Conservation (phyloP, 2,797 vertebrate genomes). For the Chloroceryle inda region DNA sequence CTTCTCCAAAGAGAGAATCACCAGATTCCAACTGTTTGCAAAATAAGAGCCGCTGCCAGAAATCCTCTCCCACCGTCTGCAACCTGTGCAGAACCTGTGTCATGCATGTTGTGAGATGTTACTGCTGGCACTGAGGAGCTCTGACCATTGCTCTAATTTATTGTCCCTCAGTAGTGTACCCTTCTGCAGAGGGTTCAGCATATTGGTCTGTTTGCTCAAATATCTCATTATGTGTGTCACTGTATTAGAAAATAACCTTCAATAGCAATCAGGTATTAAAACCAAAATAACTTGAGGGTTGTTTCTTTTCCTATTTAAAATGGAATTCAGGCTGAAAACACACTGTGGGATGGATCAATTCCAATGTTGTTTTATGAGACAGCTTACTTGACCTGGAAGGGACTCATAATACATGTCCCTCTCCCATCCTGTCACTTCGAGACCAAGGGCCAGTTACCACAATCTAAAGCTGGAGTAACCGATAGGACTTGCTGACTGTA, state of each 20-base stretch:
- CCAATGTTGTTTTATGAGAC: background rate
- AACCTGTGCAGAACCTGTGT: background rate
- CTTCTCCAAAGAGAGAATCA: constrained; percentile 62
- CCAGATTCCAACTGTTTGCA: constrained; percentile 72
- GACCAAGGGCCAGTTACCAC: background rate
- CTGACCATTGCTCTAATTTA: background rate
- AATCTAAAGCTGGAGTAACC: background rate
- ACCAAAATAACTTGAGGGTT: background rate
- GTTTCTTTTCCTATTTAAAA: background rate
- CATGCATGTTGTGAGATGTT: background rate
- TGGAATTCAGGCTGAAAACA: background rate
- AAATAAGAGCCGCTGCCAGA: background rate
- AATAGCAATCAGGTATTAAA: background rate
- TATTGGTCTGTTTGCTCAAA: background rate
- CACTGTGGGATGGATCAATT: background rate
- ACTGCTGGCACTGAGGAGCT: background rate
- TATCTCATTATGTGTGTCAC: background rate
- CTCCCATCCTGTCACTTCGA: background rate
- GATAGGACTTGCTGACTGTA: background rate
- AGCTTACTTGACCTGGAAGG: background rate
- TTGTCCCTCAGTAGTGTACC: accelerated
- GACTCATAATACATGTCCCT: background rate
- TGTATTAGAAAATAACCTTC: background rate
- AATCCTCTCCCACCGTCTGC: background rate
- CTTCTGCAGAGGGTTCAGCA: background rate